Conservation (phyloP, 1,140 invertebrate genomes). For the Tetramorium parvispinum region DNA sequence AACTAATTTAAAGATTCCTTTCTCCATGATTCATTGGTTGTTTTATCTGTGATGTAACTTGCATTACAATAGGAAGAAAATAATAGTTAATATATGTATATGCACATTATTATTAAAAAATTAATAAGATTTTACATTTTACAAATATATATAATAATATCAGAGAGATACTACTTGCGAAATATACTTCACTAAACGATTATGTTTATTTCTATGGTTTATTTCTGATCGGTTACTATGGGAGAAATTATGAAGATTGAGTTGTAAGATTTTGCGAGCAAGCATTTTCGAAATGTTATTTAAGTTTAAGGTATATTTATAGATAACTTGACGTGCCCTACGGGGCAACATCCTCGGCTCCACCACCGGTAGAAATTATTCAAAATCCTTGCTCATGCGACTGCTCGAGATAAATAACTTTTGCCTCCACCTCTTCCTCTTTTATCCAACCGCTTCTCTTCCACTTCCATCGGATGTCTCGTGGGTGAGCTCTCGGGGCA, state of each 20-base stretch:
- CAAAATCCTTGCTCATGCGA: conserved; percentile 83
- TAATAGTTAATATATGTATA: no score
- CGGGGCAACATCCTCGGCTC: conserved; percentile 64
- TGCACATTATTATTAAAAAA: background rate
- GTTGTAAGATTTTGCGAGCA: background rate
- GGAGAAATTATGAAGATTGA: background rate
- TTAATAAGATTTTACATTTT: conserved; percentile 4
- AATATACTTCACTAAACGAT: background rate
- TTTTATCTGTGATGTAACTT: background rate
- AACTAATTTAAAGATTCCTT: conserved; percentile 14
- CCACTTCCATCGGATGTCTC: conserved; percentile 73
- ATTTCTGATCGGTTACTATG: background rate
- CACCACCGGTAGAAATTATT: conserved; percentile 80
- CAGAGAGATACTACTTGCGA: background rate
- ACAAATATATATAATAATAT: background rate
- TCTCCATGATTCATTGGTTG: background rate
- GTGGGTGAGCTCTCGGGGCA: conserved; percentile 77
- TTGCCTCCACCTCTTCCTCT: conserved; percentile 76
- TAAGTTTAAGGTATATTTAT: conserved; percentile 63
- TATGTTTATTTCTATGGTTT: no score
- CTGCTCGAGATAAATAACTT: conserved; percentile 85
- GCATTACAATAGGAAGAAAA: background rate
- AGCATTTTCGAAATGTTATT: conserved; percentile 42
- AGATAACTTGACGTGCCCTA: conserved; percentile 61
- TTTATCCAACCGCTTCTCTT: conserved; percentile 77